Evolutionary conservation across 2,888 invertebrate genomes (phyloP).

Genomic region (Stenotaenia linearis): DNA sequence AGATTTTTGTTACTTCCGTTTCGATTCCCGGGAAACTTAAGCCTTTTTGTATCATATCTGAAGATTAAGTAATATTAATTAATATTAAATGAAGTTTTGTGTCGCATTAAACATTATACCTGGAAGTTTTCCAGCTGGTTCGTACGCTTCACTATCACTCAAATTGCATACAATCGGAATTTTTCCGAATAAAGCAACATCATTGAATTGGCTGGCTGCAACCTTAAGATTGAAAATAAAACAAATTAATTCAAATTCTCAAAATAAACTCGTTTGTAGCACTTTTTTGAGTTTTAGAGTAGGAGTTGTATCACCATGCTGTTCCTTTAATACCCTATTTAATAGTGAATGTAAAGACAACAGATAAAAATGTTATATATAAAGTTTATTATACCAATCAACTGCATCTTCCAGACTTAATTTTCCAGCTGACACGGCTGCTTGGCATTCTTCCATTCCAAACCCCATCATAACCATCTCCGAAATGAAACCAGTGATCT

Average conservation of each 20-base stretch:
- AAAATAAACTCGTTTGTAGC: neutral
- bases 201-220: neutral
- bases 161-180: neutral
- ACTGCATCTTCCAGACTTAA: neutral
- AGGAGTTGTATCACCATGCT: neutral
- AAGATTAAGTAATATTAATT: neutral
- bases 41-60: neutral
- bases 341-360: no score
- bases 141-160: neutral
- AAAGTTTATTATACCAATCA: neutral
- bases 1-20: neutral
- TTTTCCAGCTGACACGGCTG: neutral
- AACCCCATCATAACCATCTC: neutral
- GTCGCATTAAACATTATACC: neutral
- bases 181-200: neutral
- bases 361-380: no score
- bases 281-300: neutral
- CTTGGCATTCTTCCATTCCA: neutral
- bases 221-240: neutral
- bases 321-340: neutral
- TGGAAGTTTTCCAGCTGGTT: neutral
- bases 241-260: neutral
- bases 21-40: neutral
- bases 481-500: neutral
- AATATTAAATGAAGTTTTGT: neutral